Evolutionary conservation across 2,888 invertebrate genomes (phyloP).

Genomic region (Eupithecia dodoneata): DNA sequence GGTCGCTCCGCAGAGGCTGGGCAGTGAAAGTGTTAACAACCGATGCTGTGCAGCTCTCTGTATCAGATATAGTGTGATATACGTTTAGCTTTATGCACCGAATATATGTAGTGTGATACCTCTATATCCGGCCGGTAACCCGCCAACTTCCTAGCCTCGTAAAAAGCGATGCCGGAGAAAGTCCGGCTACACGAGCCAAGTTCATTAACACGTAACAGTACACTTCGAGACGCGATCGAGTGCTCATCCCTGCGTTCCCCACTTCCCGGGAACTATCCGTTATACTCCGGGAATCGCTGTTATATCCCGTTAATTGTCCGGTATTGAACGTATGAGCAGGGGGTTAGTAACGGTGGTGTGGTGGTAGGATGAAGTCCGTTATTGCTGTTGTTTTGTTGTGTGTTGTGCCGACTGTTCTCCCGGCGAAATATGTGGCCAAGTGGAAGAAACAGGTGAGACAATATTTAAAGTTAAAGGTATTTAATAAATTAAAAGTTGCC

Average conservation of each 20-base stretch:
- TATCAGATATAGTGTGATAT: no score
- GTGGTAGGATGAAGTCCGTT: slow-evolving; percentile 55
- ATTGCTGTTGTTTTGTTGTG: slow-evolving; percentile 57
- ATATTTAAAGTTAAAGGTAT: neutral
- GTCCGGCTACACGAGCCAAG: slow-evolving; percentile 70
- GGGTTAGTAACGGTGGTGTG: slow-evolving; percentile 19
- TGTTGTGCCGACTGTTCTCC: slow-evolving; percentile 61
- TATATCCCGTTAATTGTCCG: slow-evolving; percentile 9
- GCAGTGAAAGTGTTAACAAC: no score
- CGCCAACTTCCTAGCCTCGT: slow-evolving; percentile 59
- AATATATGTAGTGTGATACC: neutral
- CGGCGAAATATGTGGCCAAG: slow-evolving; percentile 87
- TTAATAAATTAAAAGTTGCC: neutral
- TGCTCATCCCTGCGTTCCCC: slow-evolving; percentile 50
- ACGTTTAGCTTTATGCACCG: no score
- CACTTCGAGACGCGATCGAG: slow-evolving; percentile 49
- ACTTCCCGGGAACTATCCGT: slow-evolving; percentile 23
- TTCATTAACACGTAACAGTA: slow-evolving; percentile 82
- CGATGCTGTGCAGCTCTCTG: no score
- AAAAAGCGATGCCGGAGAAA: slow-evolving; percentile 72
- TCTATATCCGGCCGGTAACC: neutral
- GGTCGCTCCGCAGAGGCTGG: no score
- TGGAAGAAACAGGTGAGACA: slow-evolving; percentile 90
- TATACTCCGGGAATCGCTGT: slow-evolving; percentile 25
- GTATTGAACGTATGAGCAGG: slow-evolving; percentile 13